Percentiles rank a stretch among this genome's conserved stretches.
Conservation (phyloP, 2,888 invertebrate genomes). For the Brachylomia viminalis region DNA sequence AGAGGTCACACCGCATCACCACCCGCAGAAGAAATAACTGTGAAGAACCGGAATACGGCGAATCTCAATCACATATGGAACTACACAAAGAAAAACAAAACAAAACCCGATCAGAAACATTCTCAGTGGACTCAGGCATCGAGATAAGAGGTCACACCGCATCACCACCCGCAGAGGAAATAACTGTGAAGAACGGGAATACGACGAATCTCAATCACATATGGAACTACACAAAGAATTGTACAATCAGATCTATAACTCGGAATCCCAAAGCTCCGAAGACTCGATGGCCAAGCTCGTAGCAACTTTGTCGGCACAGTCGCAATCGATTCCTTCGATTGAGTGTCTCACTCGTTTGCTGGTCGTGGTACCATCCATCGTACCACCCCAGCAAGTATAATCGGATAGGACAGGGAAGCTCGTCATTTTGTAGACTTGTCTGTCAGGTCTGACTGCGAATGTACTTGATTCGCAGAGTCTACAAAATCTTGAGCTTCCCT, state of each 20-base stretch:
- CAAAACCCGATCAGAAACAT: conserved; percentile 28
- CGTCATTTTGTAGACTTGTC: no score
- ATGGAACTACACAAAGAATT: conserved; percentile 28
- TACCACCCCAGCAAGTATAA: conserved; percentile 18
- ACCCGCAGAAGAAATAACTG: no score
- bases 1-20: conserved; percentile 19
- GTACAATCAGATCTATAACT: conserved; percentile 34
- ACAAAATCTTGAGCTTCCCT: conserved; percentile 12
- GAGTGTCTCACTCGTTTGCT: conserved; percentile 29
- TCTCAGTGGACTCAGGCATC: conserved; percentile 41
- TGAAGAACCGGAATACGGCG: no score
- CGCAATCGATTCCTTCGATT: conserved; percentile 25
- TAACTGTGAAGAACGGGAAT: conserved; percentile 12
- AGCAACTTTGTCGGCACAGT: conserved; percentile 12
- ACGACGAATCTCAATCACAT: not conserved
- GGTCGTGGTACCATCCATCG: conserved; percentile 34
- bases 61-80: no score
- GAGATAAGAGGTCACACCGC: conserved; percentile 16
- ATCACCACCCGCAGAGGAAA: conserved; percentile 9
- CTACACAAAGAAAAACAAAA: not conserved
- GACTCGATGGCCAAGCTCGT: conserved; percentile 4
- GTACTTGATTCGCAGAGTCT: not conserved
- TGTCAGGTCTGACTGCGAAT: no score
- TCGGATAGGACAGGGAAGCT: not conserved
- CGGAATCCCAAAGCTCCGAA: conserved; percentile 21